Base-by-base conservation (phyloP, 2,797 vertebrate species). In the Acanthurus tractus region DNA sequence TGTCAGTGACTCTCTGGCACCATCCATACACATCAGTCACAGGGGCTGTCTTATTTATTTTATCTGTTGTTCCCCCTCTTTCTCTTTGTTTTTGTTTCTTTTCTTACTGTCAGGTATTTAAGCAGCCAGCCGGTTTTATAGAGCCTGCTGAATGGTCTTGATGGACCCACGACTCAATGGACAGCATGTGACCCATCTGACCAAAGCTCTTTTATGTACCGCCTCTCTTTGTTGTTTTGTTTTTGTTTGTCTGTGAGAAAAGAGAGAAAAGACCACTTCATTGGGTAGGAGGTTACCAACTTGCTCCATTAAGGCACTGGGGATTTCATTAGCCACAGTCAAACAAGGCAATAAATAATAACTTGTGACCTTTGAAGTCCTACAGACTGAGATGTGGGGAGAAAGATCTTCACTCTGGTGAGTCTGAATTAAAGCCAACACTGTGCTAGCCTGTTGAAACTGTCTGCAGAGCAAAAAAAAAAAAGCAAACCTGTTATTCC, bases 171-270 rank as follows among this genome's bases (percentile, higher is more conserved):
- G 86, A 83, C 89, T 95, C 93, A 96, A 95, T 92, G 91, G 93
- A 92, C 95, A 96, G 94, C 94, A 95, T 96, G 95, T 95, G 95
- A 95, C 96, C 95, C 95, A 95, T 95, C 94, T 95, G 95, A 95
- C 94, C 93, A 92, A 88, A 92, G 90, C 93, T 87, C 92, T 92
- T 95, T 96, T 93, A 94, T 94, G 90, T 79, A 91, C 94, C 92
- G 89, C 89, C 91, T 89, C 81, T 85, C 94, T 94, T 95, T 95
- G 95, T 95, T 93, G 92, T 92, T 92, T 94, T 96, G 93, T 95
- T 96, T 94, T 95, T 93, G 92, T 95, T 95, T 95, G 93, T 95
- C 92, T 93, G 94, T 82, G 92, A 95, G 94, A 93, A 91, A 92
- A 89, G 86, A 68, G 76, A 89, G 81, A 91, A 95, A 93, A 89